Percentiles rank a stretch among this genome's conserved stretches.
phyloP scores from a whole-genome alignment of 2,888 invertebrate genomes.

The Willowsia nigromaculata region DNA sequence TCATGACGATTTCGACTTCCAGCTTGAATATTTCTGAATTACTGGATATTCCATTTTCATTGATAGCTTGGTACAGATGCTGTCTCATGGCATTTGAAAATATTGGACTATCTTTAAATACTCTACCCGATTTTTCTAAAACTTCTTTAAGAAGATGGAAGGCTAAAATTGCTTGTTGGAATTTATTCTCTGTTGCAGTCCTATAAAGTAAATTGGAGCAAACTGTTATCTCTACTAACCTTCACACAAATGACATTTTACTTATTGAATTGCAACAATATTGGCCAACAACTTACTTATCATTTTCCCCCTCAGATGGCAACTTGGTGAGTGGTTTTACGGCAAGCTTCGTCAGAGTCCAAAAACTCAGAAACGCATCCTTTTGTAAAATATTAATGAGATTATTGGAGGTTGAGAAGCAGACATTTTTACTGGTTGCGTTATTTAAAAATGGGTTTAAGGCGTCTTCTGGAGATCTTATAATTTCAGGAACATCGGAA shows the following conservation, averaged over 20 bases:
- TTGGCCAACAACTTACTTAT: constrained; percentile 30
- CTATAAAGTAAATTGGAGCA: constrained; percentile 3
- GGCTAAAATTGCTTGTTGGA: constrained; percentile 91
- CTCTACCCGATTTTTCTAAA: constrained; percentile 97
- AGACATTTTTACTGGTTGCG: neutral
- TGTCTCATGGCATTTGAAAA: constrained; percentile 99
- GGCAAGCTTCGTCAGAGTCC: constrained; percentile 98
- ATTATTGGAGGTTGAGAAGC: constrained; percentile 87
- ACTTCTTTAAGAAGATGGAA: constrained; percentile 96
- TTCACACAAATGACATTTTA: neutral
- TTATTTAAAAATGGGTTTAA: constrained; percentile 50
- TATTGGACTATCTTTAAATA: constrained; percentile 97
- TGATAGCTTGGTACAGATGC: constrained; percentile 97
- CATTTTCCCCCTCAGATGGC: constrained; percentile 93
- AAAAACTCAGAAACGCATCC: constrained; percentile 98
- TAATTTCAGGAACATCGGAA: neutral
- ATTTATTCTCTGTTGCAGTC: constrained; percentile 86
- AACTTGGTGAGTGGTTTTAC: constrained; percentile 89
- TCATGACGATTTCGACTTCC: constrained; percentile 96
- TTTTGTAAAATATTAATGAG: constrained; percentile 97
- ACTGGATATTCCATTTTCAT: constrained; percentile 98
- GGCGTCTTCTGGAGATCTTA: neutral
- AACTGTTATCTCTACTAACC: neutral
- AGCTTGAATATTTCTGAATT: constrained; percentile 99
- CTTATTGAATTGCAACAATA: neutral